Base-by-base conservation (phyloP, 37 sponge, comb jelly and placozoan genomes). In the Axinella damicornis region DNA sequence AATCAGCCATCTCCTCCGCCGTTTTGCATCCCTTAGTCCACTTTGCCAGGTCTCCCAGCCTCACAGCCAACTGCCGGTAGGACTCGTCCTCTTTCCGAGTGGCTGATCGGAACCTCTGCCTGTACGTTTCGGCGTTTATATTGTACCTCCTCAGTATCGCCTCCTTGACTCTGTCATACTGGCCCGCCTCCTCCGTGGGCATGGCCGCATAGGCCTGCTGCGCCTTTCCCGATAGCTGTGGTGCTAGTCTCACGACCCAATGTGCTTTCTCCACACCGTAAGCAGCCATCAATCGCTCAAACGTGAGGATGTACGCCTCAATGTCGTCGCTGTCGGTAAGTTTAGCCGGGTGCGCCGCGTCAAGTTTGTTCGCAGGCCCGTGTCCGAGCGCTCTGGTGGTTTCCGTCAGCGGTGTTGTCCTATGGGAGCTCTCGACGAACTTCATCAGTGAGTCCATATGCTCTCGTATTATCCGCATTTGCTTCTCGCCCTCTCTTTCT, bases 191-290 rank as follows among this genome's bases (percentile, higher is more conserved):
- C 74, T 87, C 81, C 2, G 56, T 31, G 53, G 57, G n/a, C 36
- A 87, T 4, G 28, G 88, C 81, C 13, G 88, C 88, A 63, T 73
- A 80, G 34, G 88, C 88, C 40, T 58, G 67, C 65, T 64, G 73
- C 16, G 81, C 88, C 66, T 63, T 65, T 11, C 88, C 88, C 22
- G 88, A 58, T 13, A 87, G 37, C 57, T 64, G 88, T 21, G 68
- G 75, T 20, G 82, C 82, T 39, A 81, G 34, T 15, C 52, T 27
- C 25, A 28, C 15, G 16, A 46, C 69, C 88, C 75, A 88, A 25
- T 32, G 34, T 14, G 76, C 60, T 69, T 66, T 40, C 24, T 28
- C 25, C 60, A 83, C 84, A 32, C 38, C 69, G 54, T 71, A 71
- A 9, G 76, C 68, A 6, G 5, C 34, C 65, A 73, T 73, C 0